phyloP scores from a whole-genome alignment of 2,797 vertebrate species.

The Falco concolor region DNA sequence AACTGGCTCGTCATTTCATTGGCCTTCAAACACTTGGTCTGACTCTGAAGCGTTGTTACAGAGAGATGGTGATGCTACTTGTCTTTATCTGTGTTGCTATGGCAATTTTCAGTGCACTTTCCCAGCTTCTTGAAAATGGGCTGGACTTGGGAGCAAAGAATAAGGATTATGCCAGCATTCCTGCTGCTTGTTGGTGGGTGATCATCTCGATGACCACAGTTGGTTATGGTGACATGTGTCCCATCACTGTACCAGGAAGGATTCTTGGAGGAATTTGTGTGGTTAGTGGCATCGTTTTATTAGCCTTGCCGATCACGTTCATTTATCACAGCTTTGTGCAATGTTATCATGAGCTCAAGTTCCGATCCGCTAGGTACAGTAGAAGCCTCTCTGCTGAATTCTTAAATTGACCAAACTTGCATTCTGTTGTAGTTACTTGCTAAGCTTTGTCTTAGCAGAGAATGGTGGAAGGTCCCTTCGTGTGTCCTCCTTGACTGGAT shows the following conservation, averaged over 20 bases:
- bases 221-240: constrained; percentile 98
- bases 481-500: constrained; percentile 51
- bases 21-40: constrained; percentile 97
- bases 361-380: constrained; percentile 88
- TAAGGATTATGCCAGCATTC: constrained; percentile 95
- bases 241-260: constrained; percentile 91
- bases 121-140: constrained; percentile 95
- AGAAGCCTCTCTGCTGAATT: constrained; percentile 88
- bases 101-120: constrained; percentile 98
- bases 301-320: constrained; percentile 97
- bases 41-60: constrained; percentile 93
- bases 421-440: constrained; percentile 37
- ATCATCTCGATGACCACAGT: constrained; percentile 99
- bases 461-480: constrained; percentile 27
- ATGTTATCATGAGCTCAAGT: constrained; percentile 96
- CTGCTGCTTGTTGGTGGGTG: constrained; percentile 98
- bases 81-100: constrained; percentile 97
- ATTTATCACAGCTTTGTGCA: constrained; percentile 99
- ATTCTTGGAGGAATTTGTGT: constrained; percentile 97
- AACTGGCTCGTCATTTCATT: constrained; percentile 96
- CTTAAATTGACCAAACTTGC: constrained; percentile 69
- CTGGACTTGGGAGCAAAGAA: constrained; percentile 90
- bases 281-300: constrained; percentile 94
- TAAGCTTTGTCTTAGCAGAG: constrained; percentile 33
- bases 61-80: constrained; percentile 98